A percentile compares a stretch with the other conserved stretches of the same genome.
phyloP scores from a whole-genome alignment of 2,113 vertebrate species.

The Copsychus sechellarum region DNA sequence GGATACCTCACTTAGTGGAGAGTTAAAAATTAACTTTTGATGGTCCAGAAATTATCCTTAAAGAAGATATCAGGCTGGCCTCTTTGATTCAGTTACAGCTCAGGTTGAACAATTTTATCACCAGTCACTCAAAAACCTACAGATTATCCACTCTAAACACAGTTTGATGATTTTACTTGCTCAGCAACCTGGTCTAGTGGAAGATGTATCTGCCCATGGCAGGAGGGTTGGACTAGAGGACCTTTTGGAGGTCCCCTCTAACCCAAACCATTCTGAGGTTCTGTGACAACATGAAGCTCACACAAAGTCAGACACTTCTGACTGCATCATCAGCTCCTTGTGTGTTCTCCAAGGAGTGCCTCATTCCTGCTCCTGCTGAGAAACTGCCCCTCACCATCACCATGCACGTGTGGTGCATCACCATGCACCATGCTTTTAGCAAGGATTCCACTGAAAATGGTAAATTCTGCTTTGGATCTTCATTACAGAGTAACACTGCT shows the following conservation, averaged over 20 bases:
- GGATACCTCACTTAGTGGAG: not conserved
- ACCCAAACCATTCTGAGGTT: not conserved
- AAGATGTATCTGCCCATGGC: not conserved
- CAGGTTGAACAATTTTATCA: not conserved
- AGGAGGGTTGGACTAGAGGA: not conserved
- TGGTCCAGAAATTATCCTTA: not conserved
- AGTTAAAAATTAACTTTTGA: not conserved
- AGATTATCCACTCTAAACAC: not conserved
- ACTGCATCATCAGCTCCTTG: not conserved
- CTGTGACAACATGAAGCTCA: not conserved
- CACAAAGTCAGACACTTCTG: not conserved
- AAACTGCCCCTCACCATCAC: not conserved
- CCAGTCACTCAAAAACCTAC: not conserved
- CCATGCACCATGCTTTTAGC: constrained; percentile 59
- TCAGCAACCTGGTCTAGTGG: not conserved
- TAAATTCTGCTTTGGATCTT: constrained; percentile 44
- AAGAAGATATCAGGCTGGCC: not conserved
- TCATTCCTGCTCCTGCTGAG: not conserved
- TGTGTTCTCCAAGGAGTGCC: not conserved
- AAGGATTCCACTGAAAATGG: constrained; percentile 77
- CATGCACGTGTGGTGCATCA: not conserved
- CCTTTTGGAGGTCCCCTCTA: not conserved
- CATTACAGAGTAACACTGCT: not conserved
- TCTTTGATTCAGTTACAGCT: not conserved
- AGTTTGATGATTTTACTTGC: not conserved